Evolutionary conservation across 2,888 invertebrate species (phyloP).

Genomic region (Gastrophysa polygoni): DNA sequence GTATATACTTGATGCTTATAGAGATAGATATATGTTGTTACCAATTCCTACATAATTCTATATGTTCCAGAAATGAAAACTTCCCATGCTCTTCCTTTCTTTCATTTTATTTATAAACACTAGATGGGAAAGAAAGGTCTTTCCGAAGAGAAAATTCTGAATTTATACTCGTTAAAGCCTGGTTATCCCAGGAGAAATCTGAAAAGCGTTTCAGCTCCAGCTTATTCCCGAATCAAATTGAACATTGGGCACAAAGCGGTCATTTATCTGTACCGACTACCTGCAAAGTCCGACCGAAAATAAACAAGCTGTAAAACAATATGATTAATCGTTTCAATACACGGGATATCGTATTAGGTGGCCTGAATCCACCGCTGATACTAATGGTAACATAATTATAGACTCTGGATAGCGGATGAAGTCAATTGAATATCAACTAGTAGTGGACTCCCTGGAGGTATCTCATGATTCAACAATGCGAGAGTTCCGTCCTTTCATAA

Average conservation of each 20-base stretch:
- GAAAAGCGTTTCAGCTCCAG: background rate
- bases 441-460: too few species aligned
- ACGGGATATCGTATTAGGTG: background rate
- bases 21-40: too few species aligned
- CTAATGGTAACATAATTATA: background rate
- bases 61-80: too few species aligned
- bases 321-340: conserved; percentile 6
- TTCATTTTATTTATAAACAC: too few species aligned
- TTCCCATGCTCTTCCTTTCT: too few species aligned
- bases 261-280: conserved; percentile 23
- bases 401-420: background rate
- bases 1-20: too few species aligned
- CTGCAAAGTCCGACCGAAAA: conserved; percentile 18
- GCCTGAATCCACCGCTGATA: background rate
- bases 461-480: too few species aligned
- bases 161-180: background rate
- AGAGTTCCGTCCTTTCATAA: too few species aligned
- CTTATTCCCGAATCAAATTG: conserved; percentile 29
- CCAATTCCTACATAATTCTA: too few species aligned
- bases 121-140: too few species aligned
- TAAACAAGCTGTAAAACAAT: conserved; percentile 16
- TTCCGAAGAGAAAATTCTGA: too few species aligned
- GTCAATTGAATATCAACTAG: too few species aligned
- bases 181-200: background rate
- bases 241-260: conserved; percentile 20